Evolutionary conservation across 2,113 vertebrate species (phyloP).

Genomic region (Sturnus vulgaris): DNA sequence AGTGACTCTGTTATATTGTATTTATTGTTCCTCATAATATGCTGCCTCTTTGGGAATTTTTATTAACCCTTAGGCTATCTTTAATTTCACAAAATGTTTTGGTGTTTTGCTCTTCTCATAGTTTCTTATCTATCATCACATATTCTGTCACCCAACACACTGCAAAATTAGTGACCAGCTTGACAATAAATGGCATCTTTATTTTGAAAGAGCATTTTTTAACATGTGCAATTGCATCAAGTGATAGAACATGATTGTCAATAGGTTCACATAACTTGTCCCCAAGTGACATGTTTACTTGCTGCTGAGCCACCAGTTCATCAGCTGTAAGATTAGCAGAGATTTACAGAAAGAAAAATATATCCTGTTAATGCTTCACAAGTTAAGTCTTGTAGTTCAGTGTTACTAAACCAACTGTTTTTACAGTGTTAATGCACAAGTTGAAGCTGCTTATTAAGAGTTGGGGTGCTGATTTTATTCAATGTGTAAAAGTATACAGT

Average conservation of each 20-base stretch:
- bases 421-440: background rate
- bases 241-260: background rate
- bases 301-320: background rate
- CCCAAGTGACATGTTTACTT: background rate
- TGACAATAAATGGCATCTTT: background rate
- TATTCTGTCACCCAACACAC: background rate
- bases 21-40: background rate
- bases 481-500: background rate
- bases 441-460: background rate
- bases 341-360: slow-evolving; percentile 16
- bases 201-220: background rate
- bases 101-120: background rate
- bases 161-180: background rate
- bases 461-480: background rate
- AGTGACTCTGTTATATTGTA: background rate
- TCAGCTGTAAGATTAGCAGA: background rate
- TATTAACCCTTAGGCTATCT: background rate
- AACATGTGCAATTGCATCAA: background rate
- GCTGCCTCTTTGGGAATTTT: background rate
- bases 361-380: background rate
- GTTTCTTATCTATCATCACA: background rate
- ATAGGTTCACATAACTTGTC: background rate
- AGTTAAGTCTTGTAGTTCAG: background rate
- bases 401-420: background rate
- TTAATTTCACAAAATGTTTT: background rate